phyloP scores from a whole-genome alignment of 2,113 vertebrate species.

The Gorsachius goisagi region DNA sequence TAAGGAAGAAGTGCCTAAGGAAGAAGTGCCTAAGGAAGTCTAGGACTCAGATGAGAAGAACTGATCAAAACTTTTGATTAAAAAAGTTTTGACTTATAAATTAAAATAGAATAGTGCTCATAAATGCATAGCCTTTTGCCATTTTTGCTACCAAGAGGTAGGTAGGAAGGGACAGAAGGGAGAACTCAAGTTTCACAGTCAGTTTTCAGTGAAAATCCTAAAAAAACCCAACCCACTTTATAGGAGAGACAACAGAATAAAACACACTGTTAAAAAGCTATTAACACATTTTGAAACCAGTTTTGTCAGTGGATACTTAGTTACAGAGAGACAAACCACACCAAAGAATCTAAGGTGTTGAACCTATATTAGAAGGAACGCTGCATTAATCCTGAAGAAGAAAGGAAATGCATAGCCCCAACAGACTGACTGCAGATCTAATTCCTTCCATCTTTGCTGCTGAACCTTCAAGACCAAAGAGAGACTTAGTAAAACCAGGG shows the following conservation, averaged over 20 bases:
- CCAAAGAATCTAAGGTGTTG: fast-evolving
- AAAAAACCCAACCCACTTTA: not conserved
- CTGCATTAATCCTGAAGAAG: not conserved
- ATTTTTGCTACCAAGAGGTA: not conserved
- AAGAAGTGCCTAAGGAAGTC: not conserved
- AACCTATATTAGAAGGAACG: not conserved
- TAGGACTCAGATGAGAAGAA: not conserved
- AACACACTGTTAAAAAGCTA: not conserved
- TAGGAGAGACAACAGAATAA: not conserved
- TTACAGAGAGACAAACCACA: not conserved
- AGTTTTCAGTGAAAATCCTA: not conserved
- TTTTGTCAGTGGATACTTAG: not conserved
- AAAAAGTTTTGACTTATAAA: not conserved
- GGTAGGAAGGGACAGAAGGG: not conserved
- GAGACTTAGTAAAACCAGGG: not conserved
- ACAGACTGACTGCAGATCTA: not conserved
- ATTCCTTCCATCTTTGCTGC: not conserved
- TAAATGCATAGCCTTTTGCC: not conserved
- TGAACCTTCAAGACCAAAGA: not conserved
- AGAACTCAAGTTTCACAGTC: not conserved
- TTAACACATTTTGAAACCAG: not conserved
- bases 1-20: too few species aligned
- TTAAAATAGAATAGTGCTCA: not conserved
- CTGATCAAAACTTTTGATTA: not conserved
- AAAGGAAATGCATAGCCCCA: not conserved